phyloP scores from a whole-genome alignment of 2,888 invertebrate species.

The Auanema sp. region DNA sequence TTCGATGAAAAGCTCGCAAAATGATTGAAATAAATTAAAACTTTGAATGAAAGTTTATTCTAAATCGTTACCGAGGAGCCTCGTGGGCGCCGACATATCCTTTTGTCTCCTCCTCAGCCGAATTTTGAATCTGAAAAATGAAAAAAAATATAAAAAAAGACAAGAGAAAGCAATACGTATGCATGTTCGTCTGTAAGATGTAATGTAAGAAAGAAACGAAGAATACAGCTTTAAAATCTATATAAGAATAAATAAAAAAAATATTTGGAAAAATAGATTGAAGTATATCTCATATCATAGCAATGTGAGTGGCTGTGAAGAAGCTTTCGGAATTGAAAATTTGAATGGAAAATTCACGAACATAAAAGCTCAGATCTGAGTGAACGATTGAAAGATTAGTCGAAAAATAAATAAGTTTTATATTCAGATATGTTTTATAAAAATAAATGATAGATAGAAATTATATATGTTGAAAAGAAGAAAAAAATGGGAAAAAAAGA shows the following conservation, averaged over 20 bases:
- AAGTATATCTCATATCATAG: constrained; percentile 1
- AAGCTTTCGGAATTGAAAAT: neutral
- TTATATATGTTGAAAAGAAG: too few relatives aligned
- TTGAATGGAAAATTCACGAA: neutral
- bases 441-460: too few relatives aligned
- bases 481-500: too few relatives aligned
- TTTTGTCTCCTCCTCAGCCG: constrained; percentile 1
- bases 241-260: too few relatives aligned
- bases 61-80: neutral
- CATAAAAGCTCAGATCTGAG: neutral
- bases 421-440: too few relatives aligned
- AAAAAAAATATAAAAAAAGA: too few relatives aligned
- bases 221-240: too few relatives aligned
- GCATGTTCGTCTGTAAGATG: too few relatives aligned
- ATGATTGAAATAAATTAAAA: neutral
- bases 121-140: constrained; percentile 4
- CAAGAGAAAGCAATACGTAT: too few relatives aligned
- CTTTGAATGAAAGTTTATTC: too few relatives aligned
- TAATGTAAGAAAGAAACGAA: too few relatives aligned
- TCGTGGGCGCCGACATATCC: constrained; percentile 1
- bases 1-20: neutral
- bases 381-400: constrained; percentile 1
- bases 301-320: neutral
- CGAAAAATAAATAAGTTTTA: neutral
- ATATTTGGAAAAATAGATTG: neutral